These are phyloP conservation scores for Carterocephalus palaemon DNA, from an alignment of 2,888 invertebrate species.

Conservation along the genomic window DNA sequence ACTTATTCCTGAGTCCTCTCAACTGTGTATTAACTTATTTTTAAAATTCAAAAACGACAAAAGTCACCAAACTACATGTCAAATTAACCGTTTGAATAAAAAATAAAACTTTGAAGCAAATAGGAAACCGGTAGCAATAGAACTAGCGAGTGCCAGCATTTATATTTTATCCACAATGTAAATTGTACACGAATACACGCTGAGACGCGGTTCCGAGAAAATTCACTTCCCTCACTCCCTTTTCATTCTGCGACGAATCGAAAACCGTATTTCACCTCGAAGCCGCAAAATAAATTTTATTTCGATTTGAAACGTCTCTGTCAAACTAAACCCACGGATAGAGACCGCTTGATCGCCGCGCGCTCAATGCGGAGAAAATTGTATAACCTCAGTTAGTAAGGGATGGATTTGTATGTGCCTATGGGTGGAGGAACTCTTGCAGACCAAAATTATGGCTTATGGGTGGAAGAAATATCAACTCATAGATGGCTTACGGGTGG, in stretches of 20 bases:
- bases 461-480: too few species aligned
- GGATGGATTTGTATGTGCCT: too few species aligned
- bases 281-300: conserved; percentile 39
- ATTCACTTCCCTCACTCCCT: conserved; percentile 11
- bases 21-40: too few species aligned
- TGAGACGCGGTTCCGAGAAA: conserved; percentile 5
- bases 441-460: too few species aligned
- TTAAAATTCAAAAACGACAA: too few species aligned
- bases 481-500: too few species aligned
- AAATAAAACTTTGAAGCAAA: neutral
- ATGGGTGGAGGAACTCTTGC: too few species aligned
- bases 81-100: too few species aligned
- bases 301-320: conserved; percentile 52
- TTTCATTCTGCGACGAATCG: conserved; percentile 16
- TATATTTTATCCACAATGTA: conserved; percentile 8
- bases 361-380: conserved; percentile 58
- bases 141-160: conserved; percentile 7
- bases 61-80: too few species aligned
- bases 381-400: conserved; percentile 49
- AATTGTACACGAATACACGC: conserved; percentile 9
- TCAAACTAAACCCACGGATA: conserved; percentile 53
- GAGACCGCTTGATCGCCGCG: conserved; percentile 50
- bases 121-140: neutral
- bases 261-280: conserved; percentile 12
- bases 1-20: too few species aligned